Evolutionary conservation across 2,113 vertebrate species (phyloP), one percentile per base, ranked within the genome.

Genomic region (Octodon degus): DNA sequence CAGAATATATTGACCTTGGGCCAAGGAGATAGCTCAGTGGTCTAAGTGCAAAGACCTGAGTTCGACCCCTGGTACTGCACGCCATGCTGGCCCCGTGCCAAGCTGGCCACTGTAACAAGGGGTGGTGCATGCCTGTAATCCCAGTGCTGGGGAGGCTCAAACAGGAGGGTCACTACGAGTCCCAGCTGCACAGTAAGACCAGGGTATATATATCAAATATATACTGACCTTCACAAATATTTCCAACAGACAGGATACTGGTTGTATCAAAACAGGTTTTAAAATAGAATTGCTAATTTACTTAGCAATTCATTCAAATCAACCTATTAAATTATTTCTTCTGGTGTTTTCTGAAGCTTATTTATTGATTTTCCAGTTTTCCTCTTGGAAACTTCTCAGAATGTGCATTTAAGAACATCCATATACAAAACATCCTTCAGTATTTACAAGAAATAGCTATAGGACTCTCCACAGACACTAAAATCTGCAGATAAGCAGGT

Each of bases 271-370:
- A 68, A 53, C 5, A 88, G 1, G 7, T 86, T 86, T 94, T 90
- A 68, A 63, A 90, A 95, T 90, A 58, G 24, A 50, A 80, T 16
- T 91, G 60, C 53, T 95, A 68, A 85, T 50, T 50, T 50, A 50
- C 10, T 50, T 50, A 50, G 10, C 50, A 96, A 14, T 7, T 82
- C 72, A 55, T 5, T 30, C 40, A 93, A 77, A 81, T 72, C 53
- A 82, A n/a, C 53, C 11, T 91, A 40, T 67, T n/a, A 82, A 84
- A 37, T 62, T 22, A 82, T 86, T 83, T 86, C 81, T 90, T 91
- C 88, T 74, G 11, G 12, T n/a, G 40, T 74, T 87, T 95, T 84
- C 85, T 84, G 62, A 84, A 72, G 47, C 62, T 79, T 27, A 76
- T n/a, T 70, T 63, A 85, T 37, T 77, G 43, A 72, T 27, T 40